Base-by-base conservation (phyloP, 2,888 invertebrate species). In the Nymphalis urticae region DNA sequence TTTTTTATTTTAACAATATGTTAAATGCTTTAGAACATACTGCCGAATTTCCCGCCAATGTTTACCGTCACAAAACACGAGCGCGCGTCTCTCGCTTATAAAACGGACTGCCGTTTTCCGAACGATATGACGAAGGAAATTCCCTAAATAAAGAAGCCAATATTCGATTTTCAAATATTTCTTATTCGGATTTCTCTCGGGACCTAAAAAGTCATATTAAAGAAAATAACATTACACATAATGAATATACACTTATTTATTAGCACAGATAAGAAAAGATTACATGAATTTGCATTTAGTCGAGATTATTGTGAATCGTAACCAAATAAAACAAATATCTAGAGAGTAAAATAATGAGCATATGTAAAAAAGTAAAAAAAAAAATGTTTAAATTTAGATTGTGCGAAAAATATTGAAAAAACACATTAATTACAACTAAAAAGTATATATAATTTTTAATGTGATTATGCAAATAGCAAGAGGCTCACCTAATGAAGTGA, bases 101-200 rank as follows among this genome's bases (percentile, higher is more conserved):
- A 53, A 53, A 53, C 53, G 24, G 24, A 53, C 53, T 53, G 53
- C 53, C 53, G 53, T 53, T 24, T 51, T 13, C 24, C 53, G 16
- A 53, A 27, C 53, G 53, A 24, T 24, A 53, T 24, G 16, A 53
- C 53, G 53, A 16, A 27, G 5, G 27, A 53, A 53, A 53, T 53
- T 16, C 13, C 42, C 42, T 42, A 13, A 42, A 42, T 13, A 53
- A 53, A 24, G 19, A 51, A 51, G 8, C 21, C 6, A 53, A 53
- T 53, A 53, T 53, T 53, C 21, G 24, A 16, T 24, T 13, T 53
- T 16, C 10, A 16, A 24, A 51, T 21, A 51, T 21, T 51, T 51
- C 19, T 21, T 3, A 19, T 7, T 19, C 16, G 24, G 2, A 24
- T 27, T 27, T 53, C 53, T 24, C 21, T 13, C 13, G 27, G 53